Base-by-base conservation (phyloP, 2,797 vertebrate genomes). In the Enteromius thamalakanensis region DNA sequence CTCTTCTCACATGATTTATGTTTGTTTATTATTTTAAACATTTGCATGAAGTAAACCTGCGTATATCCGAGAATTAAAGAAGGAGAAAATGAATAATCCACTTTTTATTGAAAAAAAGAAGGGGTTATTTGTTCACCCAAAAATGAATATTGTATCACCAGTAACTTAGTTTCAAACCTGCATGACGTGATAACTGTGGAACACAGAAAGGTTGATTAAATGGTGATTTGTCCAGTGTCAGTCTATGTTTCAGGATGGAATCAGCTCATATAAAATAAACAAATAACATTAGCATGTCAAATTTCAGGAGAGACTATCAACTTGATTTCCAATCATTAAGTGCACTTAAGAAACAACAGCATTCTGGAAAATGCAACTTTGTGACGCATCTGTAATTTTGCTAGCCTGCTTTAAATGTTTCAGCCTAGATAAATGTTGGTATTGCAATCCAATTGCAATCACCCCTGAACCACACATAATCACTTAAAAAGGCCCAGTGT, bases 401-500 rank as follows among this genome's bases (percentile, higher is more conserved):
- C n/a, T 70, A 21, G n/a, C 34, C 11, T 71, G 9, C 11, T 45
- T 70, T n/a, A 80, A 69, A 80, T 32, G 37, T 60, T 42, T 58
- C 51, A 42, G 2, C 51, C 19, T 58, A 21, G 9, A 26, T n/a
- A 58, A 69, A 80, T 58, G n/a, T 70, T 70, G 12, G 49, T 68
- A 69, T 55, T 69, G 32, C 19, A 34, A 45, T 37, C 21, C 47
- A 40, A 40, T 37, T 79, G 53, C 32, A 37, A 79, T 71, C 17
- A 2, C 19, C 12, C 26, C 0, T 34, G 15, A 72, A 81, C 7
- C 53, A 49, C 67, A 70, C 49, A 58, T 26, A 55, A 67, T 76
- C 64, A 68, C 49, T 76, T 76, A 10, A 69, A 82, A 76, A 69
- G 72, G 8, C 81, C 64, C 64, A 47, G 40, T 47, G 72, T 82